Base-by-base conservation (phyloP, 2,797 vertebrate genomes). In the Tragelaphus eurycerus region DNA sequence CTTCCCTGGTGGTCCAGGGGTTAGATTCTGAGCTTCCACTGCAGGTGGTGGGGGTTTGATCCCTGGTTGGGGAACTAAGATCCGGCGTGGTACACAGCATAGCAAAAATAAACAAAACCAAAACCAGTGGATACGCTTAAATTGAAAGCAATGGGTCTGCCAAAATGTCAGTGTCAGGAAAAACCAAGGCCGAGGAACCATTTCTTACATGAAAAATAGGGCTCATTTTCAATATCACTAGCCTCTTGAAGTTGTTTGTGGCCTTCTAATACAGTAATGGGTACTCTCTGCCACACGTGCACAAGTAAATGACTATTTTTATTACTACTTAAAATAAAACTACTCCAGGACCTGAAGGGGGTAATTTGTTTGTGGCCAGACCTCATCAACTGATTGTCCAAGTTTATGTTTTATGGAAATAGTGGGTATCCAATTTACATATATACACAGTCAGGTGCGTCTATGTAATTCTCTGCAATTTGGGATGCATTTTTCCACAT, bases 351-450 rank as follows among this genome's bases (percentile, higher is more conserved):
- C 88, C 82, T 1, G 25, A 84, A 92, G 74, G 50, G 81, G 92
- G 86, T 93, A 46, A 93, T 96, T 96, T 82, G 84, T 29, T 94
- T 96, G 50, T 7, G 17, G 64, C 86, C 29, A 95, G 92, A 79
- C 50, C 81, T 98, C 93, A 93, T 96, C 83, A 90, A 96, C 52
- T 17, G 21, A 92, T 92, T 74, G 88, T 79, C 88, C 87, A 50
- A 79, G 92, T 76, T 74, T 48, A 48, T 78, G 83, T 17, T 84
- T 86, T 60, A 79, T 57, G 85, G 82, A 86, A 59, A 50, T 11
- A 59, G 52, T 7, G 21, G 29, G 48, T 21, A 55, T 27, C 4
- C 76, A 50, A 59, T 79, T 81, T 62, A 48, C 27, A 60, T 8
- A 6, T 9, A 25, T 11, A 50, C 21, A 88, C 25, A 86, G 31